Percentiles rank a stretch among this genome's conserved stretches.
Conservation (phyloP, 2,888 invertebrate species). For the Orthosia cruda region DNA sequence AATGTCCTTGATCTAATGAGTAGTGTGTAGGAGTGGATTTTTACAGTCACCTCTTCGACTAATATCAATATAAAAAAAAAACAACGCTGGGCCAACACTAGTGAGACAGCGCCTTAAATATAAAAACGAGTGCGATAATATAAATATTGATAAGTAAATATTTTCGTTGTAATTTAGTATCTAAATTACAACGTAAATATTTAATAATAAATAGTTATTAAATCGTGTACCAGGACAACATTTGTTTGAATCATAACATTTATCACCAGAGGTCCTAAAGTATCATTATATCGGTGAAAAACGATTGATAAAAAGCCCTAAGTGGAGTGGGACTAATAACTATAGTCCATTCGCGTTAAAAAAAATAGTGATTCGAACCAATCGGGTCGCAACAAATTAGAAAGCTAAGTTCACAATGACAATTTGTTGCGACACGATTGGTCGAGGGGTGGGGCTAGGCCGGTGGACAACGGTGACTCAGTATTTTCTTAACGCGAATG, state of each 20-base stretch:
- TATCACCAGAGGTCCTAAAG: slow-evolving; percentile 6
- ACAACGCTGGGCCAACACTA: slow-evolving; percentile 21
- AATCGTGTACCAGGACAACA: slow-evolving; percentile 22
- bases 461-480: too few relatives aligned
- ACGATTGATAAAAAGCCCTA: not conserved
- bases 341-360: too few relatives aligned
- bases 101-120: slow-evolving; percentile 4
- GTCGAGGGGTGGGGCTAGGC: too few relatives aligned
- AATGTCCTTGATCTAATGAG: too few relatives aligned
- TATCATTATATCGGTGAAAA: not conserved
- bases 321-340: too few relatives aligned
- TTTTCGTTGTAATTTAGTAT: too few relatives aligned
- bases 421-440: too few relatives aligned
- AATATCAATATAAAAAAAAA: not conserved
- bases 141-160: too few relatives aligned
- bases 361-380: too few relatives aligned
- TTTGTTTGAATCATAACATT: slow-evolving; percentile 62
- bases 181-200: slow-evolving; percentile 2
- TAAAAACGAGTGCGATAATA: not conserved
- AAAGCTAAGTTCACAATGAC: too few relatives aligned
- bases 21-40: not conserved
- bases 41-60: slow-evolving; percentile 4
- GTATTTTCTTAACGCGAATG: too few relatives aligned
- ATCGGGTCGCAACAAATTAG: too few relatives aligned
- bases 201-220: not conserved